Evolutionary conservation across 2,888 invertebrate species (phyloP), one percentile per base, ranked within the genome.

Genomic region (Adelphocoris suturalis): DNA sequence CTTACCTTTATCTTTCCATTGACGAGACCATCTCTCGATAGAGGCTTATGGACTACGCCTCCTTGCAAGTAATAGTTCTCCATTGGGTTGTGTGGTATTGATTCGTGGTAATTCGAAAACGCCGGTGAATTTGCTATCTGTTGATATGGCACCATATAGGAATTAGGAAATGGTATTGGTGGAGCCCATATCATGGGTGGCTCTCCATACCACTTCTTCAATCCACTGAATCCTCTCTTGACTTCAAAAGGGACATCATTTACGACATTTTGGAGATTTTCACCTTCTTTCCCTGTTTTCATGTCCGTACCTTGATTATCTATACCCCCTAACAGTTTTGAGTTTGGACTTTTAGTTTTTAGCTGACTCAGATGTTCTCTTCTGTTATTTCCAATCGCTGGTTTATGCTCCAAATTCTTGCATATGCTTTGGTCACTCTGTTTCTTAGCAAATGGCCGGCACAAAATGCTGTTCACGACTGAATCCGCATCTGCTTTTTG

Each of bases 101-200:
- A 19, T 68, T 68, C 68, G 68, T 68, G 68, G 68, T 68, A 68
- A 68, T 23, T 68, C 23, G 27, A 19, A 57, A 57, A 57, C 68
- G 23, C 12, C 23, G n/a, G 68, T 5, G 68, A 19, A 23, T 19
- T 68, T 23, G 23, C 68, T 23, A 68, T 9, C 13, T 68, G 68
- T 27, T 19, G 5, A 9, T 68, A 68, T 1, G 68, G 68, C 23
- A 68, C 23, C 23, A 68, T 23, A 12, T 68, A 68, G 2, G 68
- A 68, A 68, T 68, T 68, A 23, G 68, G 68, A 23, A 19, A 78
- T 0, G 46, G 78, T 46, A 78, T 47, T 11, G 78, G 46, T 1
- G 78, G 78, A 68, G 68, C 68, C 78, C 78, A 78, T 19, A 78
- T 13, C 46, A 47, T n/a, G 14, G 78, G 78, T n/a, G 46, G 16